Evolutionary conservation across 2,113 vertebrate genomes (phyloP), one percentile per base, ranked within the genome.

Genomic region (Raja brachyura): DNA sequence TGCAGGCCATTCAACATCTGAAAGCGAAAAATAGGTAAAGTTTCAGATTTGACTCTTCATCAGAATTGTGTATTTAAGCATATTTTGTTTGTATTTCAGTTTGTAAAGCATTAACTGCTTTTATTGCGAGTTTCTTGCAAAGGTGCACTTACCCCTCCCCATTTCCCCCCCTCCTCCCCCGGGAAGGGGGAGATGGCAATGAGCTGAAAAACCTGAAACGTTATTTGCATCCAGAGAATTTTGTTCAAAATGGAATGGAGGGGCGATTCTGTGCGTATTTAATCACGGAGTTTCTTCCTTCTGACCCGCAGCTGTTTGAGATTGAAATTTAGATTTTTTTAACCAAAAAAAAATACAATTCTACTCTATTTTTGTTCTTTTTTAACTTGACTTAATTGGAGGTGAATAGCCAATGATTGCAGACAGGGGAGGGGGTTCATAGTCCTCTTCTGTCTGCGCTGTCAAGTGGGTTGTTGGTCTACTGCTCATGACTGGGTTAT

Each of bases 81-180:
- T 88, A 88, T 88, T 88, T 88, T 88, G 83, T 88, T 88, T 14
- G 83, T 88, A 88, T 88, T 88, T 88, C 83, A 88, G 83, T 61
- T 88, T 88, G 83, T 88, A 66, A 88, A 88, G 83, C 83, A 88
- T 88, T 88, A 88, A 88, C 83, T 88, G 83, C 83, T 88, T 86
- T 88, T 66, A 88, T 88, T 88, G 83, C 59, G 83, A 31, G 83
- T 88, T 31, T 63, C 56, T 88, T 88, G 83, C 83, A 88, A 11
- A 85, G 56, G 14, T n/a, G 54, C 81, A 85, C 28, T 13, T 28
- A 48, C 39, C 39, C 39, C 39, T 48, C 39, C 39, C 39, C 39
- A 48, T 48, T 48, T 3, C 39, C 39, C 39, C 39, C 39, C 39
- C 39, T 3, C 39, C 39, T 3, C 39, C 3, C 39, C 39, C 39